Evolutionary conservation across 2,888 invertebrate species (phyloP).

Genomic region (Phrixothrix hirtus): DNA sequence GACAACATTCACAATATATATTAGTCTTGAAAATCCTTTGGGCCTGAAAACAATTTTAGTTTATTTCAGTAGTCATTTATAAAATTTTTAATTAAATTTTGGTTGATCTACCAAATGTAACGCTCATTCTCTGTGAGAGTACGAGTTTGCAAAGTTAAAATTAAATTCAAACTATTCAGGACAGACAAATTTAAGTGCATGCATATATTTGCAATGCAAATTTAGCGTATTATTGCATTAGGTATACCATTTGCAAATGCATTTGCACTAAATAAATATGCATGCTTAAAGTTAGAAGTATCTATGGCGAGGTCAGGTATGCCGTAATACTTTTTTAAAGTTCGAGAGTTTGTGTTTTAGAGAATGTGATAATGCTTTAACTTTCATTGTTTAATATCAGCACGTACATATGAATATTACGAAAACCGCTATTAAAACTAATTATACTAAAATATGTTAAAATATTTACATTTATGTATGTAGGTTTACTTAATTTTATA

Average conservation of each 20-base stretch:
- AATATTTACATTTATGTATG: no score
- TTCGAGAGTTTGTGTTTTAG: no score
- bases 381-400: no score
- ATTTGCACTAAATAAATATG: slow-evolving; percentile 12
- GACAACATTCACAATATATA: neutral
- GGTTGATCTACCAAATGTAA: neutral
- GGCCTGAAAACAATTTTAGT: slow-evolving; percentile 2
- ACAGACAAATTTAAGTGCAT: neutral
- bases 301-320: no score
- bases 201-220: slow-evolving; percentile 22
- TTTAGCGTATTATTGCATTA: slow-evolving; percentile 12
- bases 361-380: no score
- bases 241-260: slow-evolving; percentile 17
- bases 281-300: slow-evolving; percentile 9
- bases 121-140: slow-evolving; percentile 1
- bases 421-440: no score
- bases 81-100: slow-evolving; percentile 12
- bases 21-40: neutral
- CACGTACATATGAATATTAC: no score
- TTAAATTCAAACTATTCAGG: slow-evolving; percentile 19
- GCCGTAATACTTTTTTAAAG: no score
- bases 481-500: no score
- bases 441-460: no score
- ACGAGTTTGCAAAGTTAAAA: slow-evolving; percentile 5
- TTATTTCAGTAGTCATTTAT: slow-evolving; percentile 13